Base-by-base conservation (phyloP, 1,140 invertebrate genomes). In the Anastatus disparis region DNA sequence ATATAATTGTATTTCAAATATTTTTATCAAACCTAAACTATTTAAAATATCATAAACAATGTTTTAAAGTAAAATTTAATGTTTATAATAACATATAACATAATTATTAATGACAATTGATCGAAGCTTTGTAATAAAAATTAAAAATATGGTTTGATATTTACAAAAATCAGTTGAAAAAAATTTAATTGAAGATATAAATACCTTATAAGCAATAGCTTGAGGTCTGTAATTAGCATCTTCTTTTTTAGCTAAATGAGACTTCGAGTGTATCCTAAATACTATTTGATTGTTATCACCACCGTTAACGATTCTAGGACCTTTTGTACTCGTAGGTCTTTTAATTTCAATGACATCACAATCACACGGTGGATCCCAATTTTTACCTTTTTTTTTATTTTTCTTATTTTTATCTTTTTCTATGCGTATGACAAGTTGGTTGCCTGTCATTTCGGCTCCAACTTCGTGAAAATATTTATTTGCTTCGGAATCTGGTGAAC, bases 391-490 rank as follows among this genome's bases (percentile, higher is more conserved):
- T 22, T 71, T 78, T 24, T 73, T 78, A 20, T 55, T 74, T 7
- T 62, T 68, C 38, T 73, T 82, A 3, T 62, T 71, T 27, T 78
- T 81, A 13, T 82, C 73, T n/a, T 81, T 84, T 27, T 85, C 82
- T n/a, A 85, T 74, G 27, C 82, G 78, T 46, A 86, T 84, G 7
- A 78, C 77, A 17, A 86, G 61, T 27, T 80, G 77, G 75, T 84
- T 86, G 17, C 78, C 81, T 2, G 80, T 62, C 64, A 81, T 75
- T 13, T 80, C 77, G 0, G 82, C 79, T 0, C 78, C 79, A 2
- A 86, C 83, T 65, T 84, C 77, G 50, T 81, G 80, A 27, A 76
- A 77, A 70, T 82, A 83, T 58, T 80, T 84, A 40, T 52, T 68
- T 1, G 58, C 0, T n/a, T 6, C 3, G 73, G 50, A 35, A 2